Conservation (phyloP, 2,113 vertebrate species). For the Chionomys nivalis region DNA sequence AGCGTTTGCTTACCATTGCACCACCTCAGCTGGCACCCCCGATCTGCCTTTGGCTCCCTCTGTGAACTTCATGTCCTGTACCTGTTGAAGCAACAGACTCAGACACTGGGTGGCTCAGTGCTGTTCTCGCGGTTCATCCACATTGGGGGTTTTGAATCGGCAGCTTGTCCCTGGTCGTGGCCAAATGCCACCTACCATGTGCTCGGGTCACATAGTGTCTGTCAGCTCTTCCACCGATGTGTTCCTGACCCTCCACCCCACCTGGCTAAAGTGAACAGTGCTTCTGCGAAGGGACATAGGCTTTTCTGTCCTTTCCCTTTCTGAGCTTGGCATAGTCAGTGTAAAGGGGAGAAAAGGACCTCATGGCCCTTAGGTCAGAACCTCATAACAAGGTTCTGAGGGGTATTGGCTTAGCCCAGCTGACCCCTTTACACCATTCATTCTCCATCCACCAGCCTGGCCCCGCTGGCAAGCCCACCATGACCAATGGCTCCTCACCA, state of each 20-base stretch:
- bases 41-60: not conserved
- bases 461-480: not conserved
- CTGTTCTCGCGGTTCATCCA: not conserved
- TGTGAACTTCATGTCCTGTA: not conserved
- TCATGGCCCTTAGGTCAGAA: no score
- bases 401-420: not conserved
- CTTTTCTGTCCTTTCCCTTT: accelerated
- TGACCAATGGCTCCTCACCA: not conserved
- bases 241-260: accelerated
- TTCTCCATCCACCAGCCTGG: no score
- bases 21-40: no score
- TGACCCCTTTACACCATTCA: accelerated
- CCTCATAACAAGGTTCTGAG: no score
- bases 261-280: accelerated
- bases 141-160: not conserved
- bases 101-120: not conserved
- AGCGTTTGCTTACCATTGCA: accelerated
- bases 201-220: not conserved
- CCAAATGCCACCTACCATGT: not conserved
- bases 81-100: not conserved
- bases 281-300: accelerated
- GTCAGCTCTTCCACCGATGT: accelerated
- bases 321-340: not conserved
- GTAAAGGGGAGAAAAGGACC: no score
- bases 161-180: not conserved